A percentile compares a stretch with the other conserved stretches of the same genome.
Evolutionary conservation across 2,888 invertebrate species (phyloP).

Genomic region (Hydropsyche betteni): DNA sequence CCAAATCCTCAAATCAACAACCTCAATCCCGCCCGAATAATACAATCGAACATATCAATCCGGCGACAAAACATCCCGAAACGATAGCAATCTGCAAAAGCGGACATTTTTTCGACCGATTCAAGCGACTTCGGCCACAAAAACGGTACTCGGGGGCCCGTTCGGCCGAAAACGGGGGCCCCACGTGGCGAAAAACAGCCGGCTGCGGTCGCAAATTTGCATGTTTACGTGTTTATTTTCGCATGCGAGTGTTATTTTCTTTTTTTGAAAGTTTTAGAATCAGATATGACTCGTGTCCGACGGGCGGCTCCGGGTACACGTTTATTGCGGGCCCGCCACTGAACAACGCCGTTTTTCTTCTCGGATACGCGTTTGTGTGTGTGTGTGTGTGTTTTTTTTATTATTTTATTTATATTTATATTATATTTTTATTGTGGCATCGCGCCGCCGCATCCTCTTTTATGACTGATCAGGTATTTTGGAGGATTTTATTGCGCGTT

Average conservation of each 20-base stretch:
- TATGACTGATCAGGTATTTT: conserved; percentile 42
- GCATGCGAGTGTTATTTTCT: not conserved
- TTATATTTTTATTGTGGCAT: conserved; percentile 27
- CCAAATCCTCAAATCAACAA: too few relatives aligned
- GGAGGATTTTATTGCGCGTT: conserved; percentile 36
- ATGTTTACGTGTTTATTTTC: conserved; percentile 45
- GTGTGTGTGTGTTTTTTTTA: not conserved
- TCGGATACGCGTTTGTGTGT: not conserved
- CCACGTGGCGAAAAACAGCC: conserved; percentile 48
- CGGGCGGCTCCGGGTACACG: conserved; percentile 29
- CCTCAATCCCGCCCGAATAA: too few relatives aligned
- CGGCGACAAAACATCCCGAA: too few relatives aligned
- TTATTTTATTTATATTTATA: conserved; percentile 10
- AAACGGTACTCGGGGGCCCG: too few relatives aligned
- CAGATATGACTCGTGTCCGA: conserved; percentile 41
- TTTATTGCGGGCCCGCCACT: conserved; percentile 41
- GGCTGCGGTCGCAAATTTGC: conserved; percentile 45
- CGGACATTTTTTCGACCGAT: too few relatives aligned
- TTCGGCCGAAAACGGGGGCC: not conserved
- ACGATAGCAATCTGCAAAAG: too few relatives aligned
- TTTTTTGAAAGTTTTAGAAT: not conserved
- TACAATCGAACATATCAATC: too few relatives aligned
- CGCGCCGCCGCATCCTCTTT: conserved; percentile 34
- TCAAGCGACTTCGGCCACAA: too few relatives aligned
- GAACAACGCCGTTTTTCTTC: not conserved